Conservation (phyloP, 2,797 vertebrate genomes). For the Heteromormyrus szaboi region DNA sequence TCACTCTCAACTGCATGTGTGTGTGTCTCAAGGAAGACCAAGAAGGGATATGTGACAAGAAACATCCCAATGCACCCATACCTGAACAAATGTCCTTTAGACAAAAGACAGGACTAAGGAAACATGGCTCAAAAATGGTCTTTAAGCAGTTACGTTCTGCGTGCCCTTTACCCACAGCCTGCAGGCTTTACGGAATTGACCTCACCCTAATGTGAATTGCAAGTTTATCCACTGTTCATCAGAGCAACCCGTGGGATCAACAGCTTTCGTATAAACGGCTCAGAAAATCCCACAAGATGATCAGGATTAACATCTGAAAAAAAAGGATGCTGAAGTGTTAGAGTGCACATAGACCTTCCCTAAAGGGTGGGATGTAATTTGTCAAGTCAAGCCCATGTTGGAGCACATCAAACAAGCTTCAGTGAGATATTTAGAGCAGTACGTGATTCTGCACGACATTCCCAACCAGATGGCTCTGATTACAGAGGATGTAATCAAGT, state of each 20-base stretch:
- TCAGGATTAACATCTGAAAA: constrained; percentile 8
- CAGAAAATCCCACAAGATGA: background rate
- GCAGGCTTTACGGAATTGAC: background rate
- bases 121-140: background rate
- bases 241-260: background rate
- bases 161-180: background rate
- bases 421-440: background rate
- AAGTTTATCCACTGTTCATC: background rate
- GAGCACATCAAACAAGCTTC: background rate
- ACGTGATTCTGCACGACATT: background rate
- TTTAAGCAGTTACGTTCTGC: background rate
- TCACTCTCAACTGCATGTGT: background rate
- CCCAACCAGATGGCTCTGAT: background rate
- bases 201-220: background rate
- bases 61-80: background rate
- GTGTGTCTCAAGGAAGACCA: background rate
- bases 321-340: background rate
- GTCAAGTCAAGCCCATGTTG: background rate
- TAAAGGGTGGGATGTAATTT: background rate
- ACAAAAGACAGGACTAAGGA: background rate
- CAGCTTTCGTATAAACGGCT: background rate
- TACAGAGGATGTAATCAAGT: background rate
- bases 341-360: background rate
- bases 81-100: background rate
- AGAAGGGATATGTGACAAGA: background rate